Base-by-base conservation (phyloP, 2,113 vertebrate genomes). In the Dromaius novaehollandiae region DNA sequence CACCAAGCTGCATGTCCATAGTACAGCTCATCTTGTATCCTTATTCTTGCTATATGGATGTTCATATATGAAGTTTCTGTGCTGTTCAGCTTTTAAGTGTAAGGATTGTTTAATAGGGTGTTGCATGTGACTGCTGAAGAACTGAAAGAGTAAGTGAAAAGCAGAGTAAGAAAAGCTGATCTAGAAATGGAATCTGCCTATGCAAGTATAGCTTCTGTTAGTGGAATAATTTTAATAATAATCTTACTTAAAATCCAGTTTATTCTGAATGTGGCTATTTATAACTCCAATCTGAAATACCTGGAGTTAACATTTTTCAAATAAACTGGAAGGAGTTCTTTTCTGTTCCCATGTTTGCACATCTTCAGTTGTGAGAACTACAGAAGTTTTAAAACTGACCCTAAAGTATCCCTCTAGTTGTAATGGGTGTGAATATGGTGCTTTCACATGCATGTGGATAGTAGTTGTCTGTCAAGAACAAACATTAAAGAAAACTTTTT, bases 1-100 rank as follows among this genome's bases (percentile, higher is more conserved):
- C 48, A 15, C 7, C 2, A 7, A 34, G 19, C 38, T 63, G 28
- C 1, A 1, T 6, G 14, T 26, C 42, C 2, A 0, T 1, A 21
- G n/a, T 30, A 32, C 30, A n/a, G 56, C 58, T 77, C n/a, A 2
- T 18, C 64, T 11, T 4, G 5, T 9, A 11, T 32, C 65, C 17
- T 26, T 24, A 0, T 11, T 21, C 68, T 36, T 46, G 25, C 50
- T 38, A 18, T 48, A 48, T 9, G 46, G 19, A 48, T 48, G 46
- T 19, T 48, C 46, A 18, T 48, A 19, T 48, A 14, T 4, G 18
- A 21, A 42, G 32, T 15, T 22, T 25, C 14, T 28, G 30, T 3
- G 1, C n/a, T 17, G 73, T 60, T 73, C 34, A 12, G 51, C 19
- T 17, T n/a, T 51, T 13, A 10, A 3, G 44, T 65, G 22, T 13